Conservation (phyloP, 2,888 invertebrate species). For the Eupsilia transversa region DNA sequence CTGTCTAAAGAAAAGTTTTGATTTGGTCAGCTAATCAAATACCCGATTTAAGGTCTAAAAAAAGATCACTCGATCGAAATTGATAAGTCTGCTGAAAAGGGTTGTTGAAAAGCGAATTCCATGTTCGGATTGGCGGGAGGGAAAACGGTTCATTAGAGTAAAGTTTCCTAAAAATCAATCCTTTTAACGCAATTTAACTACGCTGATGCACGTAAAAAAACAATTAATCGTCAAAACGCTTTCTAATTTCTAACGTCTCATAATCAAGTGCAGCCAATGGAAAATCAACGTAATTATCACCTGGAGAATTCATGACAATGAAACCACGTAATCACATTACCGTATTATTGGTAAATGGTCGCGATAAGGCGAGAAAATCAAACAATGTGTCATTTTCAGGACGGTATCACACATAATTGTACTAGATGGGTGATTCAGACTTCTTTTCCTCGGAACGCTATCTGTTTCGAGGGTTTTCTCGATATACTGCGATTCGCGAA, state of each 20-base stretch:
- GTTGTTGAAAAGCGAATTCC: neutral
- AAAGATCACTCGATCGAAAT: neutral
- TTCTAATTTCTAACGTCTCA: slow-evolving; percentile 12
- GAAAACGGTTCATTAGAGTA: neutral
- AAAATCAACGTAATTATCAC: slow-evolving; percentile 49
- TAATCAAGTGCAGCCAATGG: slow-evolving; percentile 15
- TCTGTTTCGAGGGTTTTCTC: neutral
- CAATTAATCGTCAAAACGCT: slow-evolving; percentile 11
- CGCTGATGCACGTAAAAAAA: slow-evolving; percentile 6
- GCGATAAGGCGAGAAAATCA: slow-evolving; percentile 45
- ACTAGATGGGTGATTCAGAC: slow-evolving; percentile 30
- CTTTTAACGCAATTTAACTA: neutral
- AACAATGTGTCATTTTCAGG: slow-evolving; percentile 46
- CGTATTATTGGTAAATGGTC: slow-evolving; percentile 30
- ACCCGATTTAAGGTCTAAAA: neutral
- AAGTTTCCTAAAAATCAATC: neutral
- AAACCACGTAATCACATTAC: slow-evolving; percentile 39
- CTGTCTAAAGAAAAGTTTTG: neutral
- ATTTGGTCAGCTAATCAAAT: neutral
- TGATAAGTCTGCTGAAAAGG: neutral
- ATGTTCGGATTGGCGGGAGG: neutral
- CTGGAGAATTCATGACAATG: slow-evolving; percentile 21
- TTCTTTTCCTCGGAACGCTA: slow-evolving; percentile 12
- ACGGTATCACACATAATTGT: neutral
- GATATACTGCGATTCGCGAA: slow-evolving; percentile 11